Percentiles rank a stretch among this genome's conserved stretches.
Evolutionary conservation across 2,797 vertebrate genomes (phyloP).

Genomic region (Sebastes minor): DNA sequence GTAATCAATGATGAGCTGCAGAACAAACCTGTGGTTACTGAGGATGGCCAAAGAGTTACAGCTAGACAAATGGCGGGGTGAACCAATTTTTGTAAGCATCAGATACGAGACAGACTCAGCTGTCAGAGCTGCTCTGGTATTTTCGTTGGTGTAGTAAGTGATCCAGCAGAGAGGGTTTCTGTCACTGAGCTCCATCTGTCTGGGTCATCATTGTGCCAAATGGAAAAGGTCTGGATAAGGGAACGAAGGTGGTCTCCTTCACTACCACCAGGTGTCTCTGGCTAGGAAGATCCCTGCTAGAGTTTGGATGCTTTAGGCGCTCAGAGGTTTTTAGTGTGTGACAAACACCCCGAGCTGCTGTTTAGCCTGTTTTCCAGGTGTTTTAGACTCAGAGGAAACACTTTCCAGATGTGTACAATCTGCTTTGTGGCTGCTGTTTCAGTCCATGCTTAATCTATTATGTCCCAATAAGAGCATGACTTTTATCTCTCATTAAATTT

Average conservation of each 20-base stretch:
- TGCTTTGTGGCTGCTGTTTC: background rate
- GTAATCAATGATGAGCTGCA: background rate
- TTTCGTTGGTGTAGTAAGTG: constrained; percentile 41
- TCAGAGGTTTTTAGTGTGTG: background rate
- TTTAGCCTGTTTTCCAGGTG: constrained; percentile 46
- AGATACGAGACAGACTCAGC: constrained; percentile 9
- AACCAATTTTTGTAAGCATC: constrained; percentile 5
- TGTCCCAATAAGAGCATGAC: background rate
- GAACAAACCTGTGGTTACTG: background rate
- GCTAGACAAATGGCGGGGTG: background rate
- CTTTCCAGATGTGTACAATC: constrained; percentile 17
- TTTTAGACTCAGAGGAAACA: background rate
- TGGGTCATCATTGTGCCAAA: constrained; percentile 52
- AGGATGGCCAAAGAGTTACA: background rate
- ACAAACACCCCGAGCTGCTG: background rate
- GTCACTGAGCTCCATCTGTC: constrained; percentile 50
- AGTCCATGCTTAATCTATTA: background rate
- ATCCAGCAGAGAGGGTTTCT: constrained; percentile 51
- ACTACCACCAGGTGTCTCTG: constrained; percentile 26
- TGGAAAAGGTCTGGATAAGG: constrained; percentile 69
- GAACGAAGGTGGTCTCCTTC: constrained; percentile 39
- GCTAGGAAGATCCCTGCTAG: background rate
- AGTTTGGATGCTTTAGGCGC: constrained; percentile 9
- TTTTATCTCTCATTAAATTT: background rate
- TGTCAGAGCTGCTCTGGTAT: constrained; percentile 35